Base-by-base conservation (phyloP, 2,113 vertebrate species). In the Phalacrocorax pelagicus region DNA sequence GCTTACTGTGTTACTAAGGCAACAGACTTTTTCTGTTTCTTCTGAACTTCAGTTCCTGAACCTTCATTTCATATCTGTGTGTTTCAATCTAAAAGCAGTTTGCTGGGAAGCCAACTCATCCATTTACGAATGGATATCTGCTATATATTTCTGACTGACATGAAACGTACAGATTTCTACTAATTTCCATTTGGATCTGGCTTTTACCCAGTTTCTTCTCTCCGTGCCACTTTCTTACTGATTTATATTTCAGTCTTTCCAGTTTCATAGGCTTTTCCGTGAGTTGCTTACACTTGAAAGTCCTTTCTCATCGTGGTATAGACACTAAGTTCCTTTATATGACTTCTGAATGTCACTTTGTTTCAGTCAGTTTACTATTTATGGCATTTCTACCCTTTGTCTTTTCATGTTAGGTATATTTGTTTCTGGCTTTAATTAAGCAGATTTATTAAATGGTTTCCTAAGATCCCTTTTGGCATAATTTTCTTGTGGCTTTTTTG, bases 91-190 rank as follows among this genome's bases (percentile, higher is more conserved):
- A 9, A 83, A 79, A 89, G 44, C 46, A 24, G n/a, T 82, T 91
- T 79, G 19, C 58, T n/a, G 26, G 58, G 57, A 71, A 81, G 40
- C 21, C 63, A 66, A 18, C 19, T 78, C n/a, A 21, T 82, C 26
- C 58, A 12, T 49, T 72, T 54, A 16, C 1, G 4, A 32, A 38
- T 55, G 27, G 21, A 0, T 75, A 3, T 62, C 32, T 86, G 38
- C 38, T 46, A 0, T 58, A 9, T 40, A 16, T 75, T 72, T 54
- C 42, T 80, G 29, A 46, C 23, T 65, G 54, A 42, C 0, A 0
- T 36, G 55, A 92, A 54, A 58, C 49, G 11, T 13, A 7, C 10
- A 13, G 63, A 73, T 70, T 84, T 72, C n/a, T 66, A 47, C 11
- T 70, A 0, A 4, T 94, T 88, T 79, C 65, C 22, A 74, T 86